Evolutionary conservation across 2,113 vertebrate genomes (phyloP), one percentile per base, ranked within the genome.

Genomic region (Mola mola): DNA sequence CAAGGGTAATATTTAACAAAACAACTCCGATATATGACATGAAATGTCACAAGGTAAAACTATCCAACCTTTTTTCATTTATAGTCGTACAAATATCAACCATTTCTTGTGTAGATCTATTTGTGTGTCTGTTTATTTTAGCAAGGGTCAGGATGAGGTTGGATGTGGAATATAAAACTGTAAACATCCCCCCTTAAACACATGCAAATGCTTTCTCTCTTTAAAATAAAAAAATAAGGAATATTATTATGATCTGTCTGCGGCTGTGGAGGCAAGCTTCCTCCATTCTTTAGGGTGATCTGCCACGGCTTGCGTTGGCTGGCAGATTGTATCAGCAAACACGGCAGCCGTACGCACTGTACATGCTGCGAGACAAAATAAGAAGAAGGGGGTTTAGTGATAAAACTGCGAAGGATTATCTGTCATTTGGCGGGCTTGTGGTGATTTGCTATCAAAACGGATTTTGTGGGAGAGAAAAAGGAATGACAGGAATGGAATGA

Each of bases 401-500:
- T 92, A 86, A 91, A 91, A 89, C 86, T 86, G 77, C 84, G 77
- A 87, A 78, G 89, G 87, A 92, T 93, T 93, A 92, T 90, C 84
- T 84, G 82, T 87, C 79, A 77, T 87, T 90, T 81, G 79, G 77
- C 75, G 36, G 74, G 75, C 79, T 68, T 16, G 19, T 78, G 82
- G 84, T 86, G 85, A 88, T 86, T 79, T 75, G 78, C 83, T 85
- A 89, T 90, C 87, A 91, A 88, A 87, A 87, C 53, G 80, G 90
- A 91, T 92, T 91, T 84, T 5, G 65, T 10, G 25, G 77, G 22
- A 24, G 20, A 12, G 21, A 22, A 36, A 25, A 42, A 72, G 66
- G 79, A 84, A 67, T 88, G 89, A 88, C 84, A 87, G 76, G 68
- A 70, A 68, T 31, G 72, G 73, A 67, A 80, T 73, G 63, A 88